Base-by-base conservation (phyloP, 2,113 vertebrate species). In the Choloepus hoffmanni region DNA sequence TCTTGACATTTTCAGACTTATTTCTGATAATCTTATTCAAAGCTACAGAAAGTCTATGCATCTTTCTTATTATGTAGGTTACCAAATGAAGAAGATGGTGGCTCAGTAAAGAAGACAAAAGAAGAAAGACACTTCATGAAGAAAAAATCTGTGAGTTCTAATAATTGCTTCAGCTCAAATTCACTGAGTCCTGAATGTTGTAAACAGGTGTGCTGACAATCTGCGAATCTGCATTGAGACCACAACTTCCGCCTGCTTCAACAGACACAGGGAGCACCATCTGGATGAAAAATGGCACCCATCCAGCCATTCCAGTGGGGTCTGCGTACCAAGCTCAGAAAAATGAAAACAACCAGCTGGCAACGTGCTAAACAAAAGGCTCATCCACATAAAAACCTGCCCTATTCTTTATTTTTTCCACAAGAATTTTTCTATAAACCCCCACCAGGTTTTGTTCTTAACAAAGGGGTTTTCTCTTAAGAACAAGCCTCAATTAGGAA, bases 271-370 rank as follows among this genome's bases (percentile, higher is more conserved):
- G 72, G 85, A 68, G 62, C 55, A 63, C 91, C 77, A 94, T 85
- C 81, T 90, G 96, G 85, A 67, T 62, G 67, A 62, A 60, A 78
- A 90, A 67, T 68, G 88, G 88, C 81, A 70, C 50, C 48, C 55
- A 3, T 45, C 76, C 76, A 78, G 94, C 74, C 88, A 92, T 85
- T 76, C 85, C 90, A 90, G 79, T 0, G 15, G 16, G 90, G 73
- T 24, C 62, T 21, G n/a, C 4, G 40, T 36, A 90, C 67, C 85
- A 90, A 89, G 73, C 77, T 84, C 88, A 18, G 48, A 87, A 89
- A 0, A 62, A 81, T 23, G 26, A 84, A 92, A 94, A 90, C 73
- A 96, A 65, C 85, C 95, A 94, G 93, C 95, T 97, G 91, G 76
- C 93, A 82, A 18, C 8, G 11, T 74, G 65, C 72, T 85, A 67